These are phyloP conservation scores for Clunio marinus DNA, from an alignment of 2,888 invertebrate genomes.

Conservation along the genomic window DNA sequence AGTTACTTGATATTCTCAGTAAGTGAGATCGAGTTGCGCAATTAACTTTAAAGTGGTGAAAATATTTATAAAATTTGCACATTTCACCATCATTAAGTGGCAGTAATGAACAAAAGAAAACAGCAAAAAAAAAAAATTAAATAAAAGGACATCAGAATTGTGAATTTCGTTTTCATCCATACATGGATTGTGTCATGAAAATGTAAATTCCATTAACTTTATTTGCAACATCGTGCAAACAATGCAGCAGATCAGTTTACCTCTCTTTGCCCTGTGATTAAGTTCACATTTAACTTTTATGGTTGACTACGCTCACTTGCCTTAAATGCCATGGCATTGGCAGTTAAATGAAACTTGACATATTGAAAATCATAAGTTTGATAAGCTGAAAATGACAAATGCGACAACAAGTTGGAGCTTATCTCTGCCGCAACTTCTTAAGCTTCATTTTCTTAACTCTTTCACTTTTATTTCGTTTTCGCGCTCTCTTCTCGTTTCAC, in stretches of 20 bases:
- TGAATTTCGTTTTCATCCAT: constrained; percentile 22
- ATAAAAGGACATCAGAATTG: not conserved
- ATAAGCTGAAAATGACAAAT: not conserved
- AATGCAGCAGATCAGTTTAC: not conserved
- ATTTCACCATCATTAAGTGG: constrained; percentile 9
- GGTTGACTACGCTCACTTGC: not conserved
- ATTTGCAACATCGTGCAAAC: not conserved
- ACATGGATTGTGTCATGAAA: constrained; percentile 33
- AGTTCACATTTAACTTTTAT: not conserved
- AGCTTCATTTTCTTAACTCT: not conserved
- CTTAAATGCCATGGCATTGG: too few relatives aligned
- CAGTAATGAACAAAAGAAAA: not conserved
- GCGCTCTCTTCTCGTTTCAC: too few relatives aligned
- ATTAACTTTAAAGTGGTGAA: not conserved
- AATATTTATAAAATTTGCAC: constrained; percentile 10
- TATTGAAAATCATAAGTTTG: not conserved
- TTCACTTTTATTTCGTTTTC: not conserved
- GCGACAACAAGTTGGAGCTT: not conserved
- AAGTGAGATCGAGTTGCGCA: constrained; percentile 3
- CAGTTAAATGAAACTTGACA: too few relatives aligned
- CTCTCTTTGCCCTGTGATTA: not conserved
- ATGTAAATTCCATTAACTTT: constrained; percentile 20
- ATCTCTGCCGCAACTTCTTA: not conserved
- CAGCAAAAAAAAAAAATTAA: too few relatives aligned
- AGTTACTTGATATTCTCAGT: not conserved